phyloP scores from a whole-genome alignment of 2,113 vertebrate genomes.

The Cochlearius cochlearius region DNA sequence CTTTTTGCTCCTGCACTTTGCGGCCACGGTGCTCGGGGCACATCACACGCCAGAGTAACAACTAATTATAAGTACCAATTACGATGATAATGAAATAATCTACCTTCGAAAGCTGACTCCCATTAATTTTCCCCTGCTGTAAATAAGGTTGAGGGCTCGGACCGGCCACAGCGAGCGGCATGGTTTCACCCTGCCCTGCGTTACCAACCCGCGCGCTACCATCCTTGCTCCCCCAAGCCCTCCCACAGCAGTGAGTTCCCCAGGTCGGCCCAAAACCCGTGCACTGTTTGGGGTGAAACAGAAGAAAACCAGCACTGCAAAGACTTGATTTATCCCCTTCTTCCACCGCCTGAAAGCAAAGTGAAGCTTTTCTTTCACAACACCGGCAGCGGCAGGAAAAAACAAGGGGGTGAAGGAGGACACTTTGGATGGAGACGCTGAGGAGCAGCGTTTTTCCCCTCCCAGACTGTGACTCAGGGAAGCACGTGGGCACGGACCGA shows the following conservation, averaged over 20 bases:
- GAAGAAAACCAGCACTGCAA: neutral
- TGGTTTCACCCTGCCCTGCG: neutral
- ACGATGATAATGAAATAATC: constrained; percentile 52
- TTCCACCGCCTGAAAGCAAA: neutral
- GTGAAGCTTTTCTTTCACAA: neutral
- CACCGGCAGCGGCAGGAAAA: neutral
- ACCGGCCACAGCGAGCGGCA: rapidly evolving
- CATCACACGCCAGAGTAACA: constrained; percentile 20
- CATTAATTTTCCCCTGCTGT: constrained; percentile 10
- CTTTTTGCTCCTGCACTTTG: constrained; percentile 10
- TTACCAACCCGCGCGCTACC: neutral
- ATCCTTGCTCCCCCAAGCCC: rapidly evolving
- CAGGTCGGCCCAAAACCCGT: rapidly evolving
- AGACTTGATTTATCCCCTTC: neutral
- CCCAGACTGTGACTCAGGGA: neutral
- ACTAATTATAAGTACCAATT: constrained; percentile 61
- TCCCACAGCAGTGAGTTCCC: neutral
- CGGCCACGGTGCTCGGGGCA: neutral
- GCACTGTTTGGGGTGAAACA: neutral
- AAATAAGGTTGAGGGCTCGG: neutral
- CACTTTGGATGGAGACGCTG: neutral
- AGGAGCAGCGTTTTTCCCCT: neutral
- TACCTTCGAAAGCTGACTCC: constrained; percentile 13
- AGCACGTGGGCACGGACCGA: neutral
- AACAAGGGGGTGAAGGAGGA: neutral